Conservation (phyloP, 2,797 vertebrate genomes). For the Cyprinodon diabolis region DNA sequence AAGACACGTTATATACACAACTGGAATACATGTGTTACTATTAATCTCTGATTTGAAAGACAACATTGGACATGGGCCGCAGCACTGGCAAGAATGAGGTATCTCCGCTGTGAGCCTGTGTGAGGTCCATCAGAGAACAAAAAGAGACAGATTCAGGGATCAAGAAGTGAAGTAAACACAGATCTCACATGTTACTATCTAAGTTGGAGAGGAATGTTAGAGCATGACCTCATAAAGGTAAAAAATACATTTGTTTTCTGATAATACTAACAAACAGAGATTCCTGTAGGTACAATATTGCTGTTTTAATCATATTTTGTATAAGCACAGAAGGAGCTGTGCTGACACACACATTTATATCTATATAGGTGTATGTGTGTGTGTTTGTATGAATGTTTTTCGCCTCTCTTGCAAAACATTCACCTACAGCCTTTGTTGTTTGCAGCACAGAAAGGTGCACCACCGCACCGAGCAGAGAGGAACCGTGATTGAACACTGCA, state of each 20-base stretch:
- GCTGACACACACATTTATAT: not conserved
- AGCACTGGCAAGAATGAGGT: conserved; percentile 36
- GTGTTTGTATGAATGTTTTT: not conserved
- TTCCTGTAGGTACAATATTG: conserved; percentile 13
- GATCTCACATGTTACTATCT: conserved; percentile 23
- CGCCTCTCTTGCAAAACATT: not conserved
- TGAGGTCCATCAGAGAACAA: conserved; percentile 57
- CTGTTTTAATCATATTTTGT: conserved; percentile 20
- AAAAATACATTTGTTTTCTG: conserved; percentile 33
- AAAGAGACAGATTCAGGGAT: conserved; percentile 29
- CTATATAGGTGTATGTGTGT: not conserved
- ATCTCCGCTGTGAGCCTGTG: conserved; percentile 48
- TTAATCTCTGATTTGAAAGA: conserved; percentile 70
- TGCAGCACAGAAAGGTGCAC: conserved; percentile 32
- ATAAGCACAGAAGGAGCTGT: conserved; percentile 9
- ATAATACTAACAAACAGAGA: conserved; percentile 22
- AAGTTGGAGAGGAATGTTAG: conserved; percentile 24
- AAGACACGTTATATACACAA: conserved; percentile 59
- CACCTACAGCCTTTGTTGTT: conserved; percentile 8
- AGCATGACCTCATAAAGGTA: conserved; percentile 17
- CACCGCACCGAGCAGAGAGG: conserved; percentile 57
- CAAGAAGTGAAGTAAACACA: conserved; percentile 20
- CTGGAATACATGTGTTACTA: conserved; percentile 63
- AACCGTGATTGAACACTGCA: conserved; percentile 76
- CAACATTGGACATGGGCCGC: conserved; percentile 52